phyloP scores from a whole-genome alignment of 2,888 invertebrate species.

The Megastigmus dorsalis region DNA sequence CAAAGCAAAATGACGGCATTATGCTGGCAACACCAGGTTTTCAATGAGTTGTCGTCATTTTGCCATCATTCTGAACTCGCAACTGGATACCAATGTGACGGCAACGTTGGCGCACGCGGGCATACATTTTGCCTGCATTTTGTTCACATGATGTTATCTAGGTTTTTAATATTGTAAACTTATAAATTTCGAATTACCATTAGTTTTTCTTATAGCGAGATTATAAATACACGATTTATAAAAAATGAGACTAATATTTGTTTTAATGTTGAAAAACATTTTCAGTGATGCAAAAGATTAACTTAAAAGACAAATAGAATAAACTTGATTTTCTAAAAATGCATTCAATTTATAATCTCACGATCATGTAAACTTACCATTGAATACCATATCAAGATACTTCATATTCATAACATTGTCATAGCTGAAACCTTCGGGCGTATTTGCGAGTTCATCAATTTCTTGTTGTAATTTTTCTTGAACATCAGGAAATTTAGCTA shows the following conservation, averaged over 20 bases:
- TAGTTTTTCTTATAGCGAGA: too few species aligned
- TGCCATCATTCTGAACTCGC: too few species aligned
- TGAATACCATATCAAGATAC: conserved; percentile 74
- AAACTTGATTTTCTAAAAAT: not conserved
- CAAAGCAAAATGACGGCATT: too few species aligned
- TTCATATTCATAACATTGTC: conserved; percentile 73
- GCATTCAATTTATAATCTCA: too few species aligned
- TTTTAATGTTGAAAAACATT: not conserved
- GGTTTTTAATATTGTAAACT: too few species aligned
- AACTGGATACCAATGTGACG: too few species aligned
- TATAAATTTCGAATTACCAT: not conserved
- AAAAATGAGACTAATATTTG: not conserved
- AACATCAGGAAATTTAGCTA: conserved; percentile 71
- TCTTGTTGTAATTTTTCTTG: conserved; percentile 73
- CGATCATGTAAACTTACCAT: conserved; percentile 65
- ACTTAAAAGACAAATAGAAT: not conserved
- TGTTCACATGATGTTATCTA: too few species aligned
- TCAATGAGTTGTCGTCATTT: too few species aligned
- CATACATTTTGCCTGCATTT: too few species aligned
- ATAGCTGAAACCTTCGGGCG: conserved; percentile 69
- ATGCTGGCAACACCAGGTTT: too few species aligned
- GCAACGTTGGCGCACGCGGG: too few species aligned
- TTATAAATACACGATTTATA: not conserved
- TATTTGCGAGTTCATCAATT: conserved; percentile 60
- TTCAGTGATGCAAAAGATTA: not conserved